These are phyloP conservation scores for Phenganax marumi DNA, from an alignment of 92 coral and sea anemone species.

Conservation along the genomic window DNA sequence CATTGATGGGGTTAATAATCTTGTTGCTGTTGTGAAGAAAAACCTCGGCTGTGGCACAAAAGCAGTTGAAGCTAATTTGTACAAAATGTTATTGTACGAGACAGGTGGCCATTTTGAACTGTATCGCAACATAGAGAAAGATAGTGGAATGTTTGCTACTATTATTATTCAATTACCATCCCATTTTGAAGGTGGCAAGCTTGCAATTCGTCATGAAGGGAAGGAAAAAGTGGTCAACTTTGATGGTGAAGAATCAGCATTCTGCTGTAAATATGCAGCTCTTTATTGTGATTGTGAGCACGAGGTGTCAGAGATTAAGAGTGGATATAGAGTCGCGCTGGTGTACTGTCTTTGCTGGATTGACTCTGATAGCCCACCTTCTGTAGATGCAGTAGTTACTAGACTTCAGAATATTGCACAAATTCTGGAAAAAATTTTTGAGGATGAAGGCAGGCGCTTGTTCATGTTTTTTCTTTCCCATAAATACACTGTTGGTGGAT, in stretches of 20 bases:
- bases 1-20: slow-evolving; percentile 29
- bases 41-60: slow-evolving; percentile 40
- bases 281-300: slow-evolving; percentile 60
- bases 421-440: slow-evolving; percentile 30
- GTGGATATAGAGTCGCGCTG: slow-evolving; percentile 53
- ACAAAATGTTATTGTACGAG: slow-evolving; percentile 45
- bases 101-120: slow-evolving; percentile 53
- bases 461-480: slow-evolving; percentile 14
- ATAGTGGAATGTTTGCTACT: slow-evolving; percentile 52
- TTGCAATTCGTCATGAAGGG: slow-evolving; percentile 36
- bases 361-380: slow-evolving; percentile 48
- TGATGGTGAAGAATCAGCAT: slow-evolving; percentile 31
- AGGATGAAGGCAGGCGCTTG: slow-evolving; percentile 37
- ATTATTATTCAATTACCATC: slow-evolving; percentile 51
- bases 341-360: slow-evolving; percentile 54
- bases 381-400: slow-evolving; percentile 34
- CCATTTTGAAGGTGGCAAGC: slow-evolving; percentile 44
- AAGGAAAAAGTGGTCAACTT: slow-evolving; percentile 36
- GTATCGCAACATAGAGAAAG: slow-evolving; percentile 44
- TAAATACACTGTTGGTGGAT: not conserved
- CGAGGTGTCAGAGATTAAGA: slow-evolving; percentile 44
- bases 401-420: slow-evolving; percentile 30
- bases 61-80: slow-evolving; percentile 44
- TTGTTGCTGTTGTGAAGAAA: slow-evolving; percentile 32
- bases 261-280: slow-evolving; percentile 51